phyloP scores from a whole-genome alignment of 1,140 invertebrate genomes.

The Brachystomella parvula region DNA sequence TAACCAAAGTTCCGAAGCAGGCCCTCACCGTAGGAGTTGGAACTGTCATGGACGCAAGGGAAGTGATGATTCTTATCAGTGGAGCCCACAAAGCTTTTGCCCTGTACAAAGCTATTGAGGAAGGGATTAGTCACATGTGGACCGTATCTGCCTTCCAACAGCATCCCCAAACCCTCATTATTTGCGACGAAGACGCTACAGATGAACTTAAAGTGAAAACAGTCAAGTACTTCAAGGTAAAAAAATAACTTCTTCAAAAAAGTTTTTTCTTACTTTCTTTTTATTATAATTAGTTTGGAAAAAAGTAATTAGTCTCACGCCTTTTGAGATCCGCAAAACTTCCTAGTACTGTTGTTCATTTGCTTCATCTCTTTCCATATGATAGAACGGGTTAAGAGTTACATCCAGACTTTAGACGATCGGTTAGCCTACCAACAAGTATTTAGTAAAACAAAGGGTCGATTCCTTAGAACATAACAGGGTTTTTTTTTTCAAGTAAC shows the following conservation, averaged over 20 bases:
- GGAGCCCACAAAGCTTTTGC: conserved; percentile 96
- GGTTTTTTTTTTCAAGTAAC: no score
- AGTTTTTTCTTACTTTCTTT: neutral
- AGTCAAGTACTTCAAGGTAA: conserved; percentile 97
- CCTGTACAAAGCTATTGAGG: conserved; percentile 91
- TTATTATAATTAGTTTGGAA: neutral
- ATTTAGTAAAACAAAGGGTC: no score
- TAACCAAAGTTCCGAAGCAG: conserved; percentile 80
- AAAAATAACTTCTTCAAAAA: neutral
- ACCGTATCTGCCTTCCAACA: conserved; percentile 98
- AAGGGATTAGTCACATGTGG: conserved; percentile 99
- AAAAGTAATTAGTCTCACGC: neutral
- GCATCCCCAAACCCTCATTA: conserved; percentile 79
- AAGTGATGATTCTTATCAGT: conserved; percentile 97
- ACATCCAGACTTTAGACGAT: no score
- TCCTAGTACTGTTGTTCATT: neutral
- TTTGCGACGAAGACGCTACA: conserved; percentile 97
- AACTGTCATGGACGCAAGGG: conserved; percentile 96
- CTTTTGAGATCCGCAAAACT: neutral
- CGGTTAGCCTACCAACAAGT: no score
- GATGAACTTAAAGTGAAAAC: conserved; percentile 94
- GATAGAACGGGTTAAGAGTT: no score
- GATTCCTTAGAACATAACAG: no score
- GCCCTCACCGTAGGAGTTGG: conserved; percentile 96
- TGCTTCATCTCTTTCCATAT: conserved; percentile 15